Base-by-base conservation (phyloP, 2,113 vertebrate species). In the Pachycephala philippinensis region DNA sequence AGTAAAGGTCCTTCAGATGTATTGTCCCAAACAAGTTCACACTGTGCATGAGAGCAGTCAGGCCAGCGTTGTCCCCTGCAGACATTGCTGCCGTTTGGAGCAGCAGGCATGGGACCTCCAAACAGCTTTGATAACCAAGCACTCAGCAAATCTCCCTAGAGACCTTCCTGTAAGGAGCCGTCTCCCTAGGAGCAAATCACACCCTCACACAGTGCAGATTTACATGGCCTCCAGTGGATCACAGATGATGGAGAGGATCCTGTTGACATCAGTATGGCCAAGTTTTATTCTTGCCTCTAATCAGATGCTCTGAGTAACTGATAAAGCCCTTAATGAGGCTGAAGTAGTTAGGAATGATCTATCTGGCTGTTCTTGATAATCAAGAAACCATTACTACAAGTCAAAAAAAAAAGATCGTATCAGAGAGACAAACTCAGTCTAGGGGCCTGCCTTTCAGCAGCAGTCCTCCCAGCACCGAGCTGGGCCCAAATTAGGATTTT, bases 161-260 rank as follows among this genome's bases (percentile, higher is more conserved):
- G 50, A 59, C 21, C 33, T n/a, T 75, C 64, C 44, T 83, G 35
- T 37, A 31, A 89, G n/a, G 45, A 84, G 18, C 27, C 4, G 7
- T 40, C 31, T 89, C 71, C 33, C 6, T 9, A 18, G 74, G 24
- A 75, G 61, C 24, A 90, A 31, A 75, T 93, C 61, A 44, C 35
- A 65, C 28, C 33, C 50, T 65, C 33, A 22, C 49, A 35, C 47
- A 15, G 9, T 20, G n/a, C 60, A 65, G 54, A n/a, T 70, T 61
- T 60, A 37, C 0, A 0, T 45, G 45, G 33, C 37, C 39, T 74
- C 70, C 0, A 2, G 0, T 15, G 39, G 31, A 30, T 49, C n/a
- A 13, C 0, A 33, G 50, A 33, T 54, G 45, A 40, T 50, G 52
- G 56, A 71, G 39, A 74, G 44, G 35, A 35, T 92, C 30, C 42